Conservation (phyloP, 2,888 invertebrate genomes). For the Ophion slaviceki region DNA sequence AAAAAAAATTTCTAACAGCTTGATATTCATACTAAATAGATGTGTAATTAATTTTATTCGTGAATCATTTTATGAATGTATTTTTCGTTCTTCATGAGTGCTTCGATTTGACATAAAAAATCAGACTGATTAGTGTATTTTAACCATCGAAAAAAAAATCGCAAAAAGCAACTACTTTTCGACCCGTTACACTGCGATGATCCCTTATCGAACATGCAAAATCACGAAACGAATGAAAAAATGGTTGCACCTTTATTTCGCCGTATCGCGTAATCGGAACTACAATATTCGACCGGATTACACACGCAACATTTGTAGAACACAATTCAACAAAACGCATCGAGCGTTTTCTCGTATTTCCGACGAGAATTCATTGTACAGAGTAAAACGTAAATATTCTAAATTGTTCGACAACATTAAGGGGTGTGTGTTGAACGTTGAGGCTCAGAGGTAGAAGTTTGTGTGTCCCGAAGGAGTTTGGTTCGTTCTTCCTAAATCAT, state of each 20-base stretch:
- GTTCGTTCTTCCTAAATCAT: constrained; percentile 22
- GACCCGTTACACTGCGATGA: too few relatives aligned
- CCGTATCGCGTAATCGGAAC: constrained; percentile 24
- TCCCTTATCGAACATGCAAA: not conserved
- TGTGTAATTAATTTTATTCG: too few relatives aligned
- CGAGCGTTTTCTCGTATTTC: constrained; percentile 16
- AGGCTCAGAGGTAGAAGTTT: constrained; percentile 63
- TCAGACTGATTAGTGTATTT: too few relatives aligned
- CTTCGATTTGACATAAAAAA: too few relatives aligned
- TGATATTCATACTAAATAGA: too few relatives aligned
- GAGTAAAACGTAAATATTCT: constrained; percentile 2
- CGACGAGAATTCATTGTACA: constrained; percentile 29
- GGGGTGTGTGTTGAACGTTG: constrained; percentile 43
- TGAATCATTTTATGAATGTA: too few relatives aligned
- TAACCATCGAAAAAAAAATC: too few relatives aligned
- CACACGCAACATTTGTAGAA: not conserved
- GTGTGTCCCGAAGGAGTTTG: constrained; percentile 21
- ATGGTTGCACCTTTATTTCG: constrained; percentile 53
- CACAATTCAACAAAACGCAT: constrained; percentile 13
- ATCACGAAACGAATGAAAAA: constrained; percentile 14
- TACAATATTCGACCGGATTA: constrained; percentile 34
- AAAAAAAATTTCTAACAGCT: too few relatives aligned
- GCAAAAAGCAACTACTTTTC: too few relatives aligned
- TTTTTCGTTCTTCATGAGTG: too few relatives aligned
- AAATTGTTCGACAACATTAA: constrained; percentile 8